These are phyloP conservation scores for Cassiopea xamachana DNA, from an alignment of 30 jellyfish, hydroid and myxozoan genomes.

Conservation along the genomic window DNA sequence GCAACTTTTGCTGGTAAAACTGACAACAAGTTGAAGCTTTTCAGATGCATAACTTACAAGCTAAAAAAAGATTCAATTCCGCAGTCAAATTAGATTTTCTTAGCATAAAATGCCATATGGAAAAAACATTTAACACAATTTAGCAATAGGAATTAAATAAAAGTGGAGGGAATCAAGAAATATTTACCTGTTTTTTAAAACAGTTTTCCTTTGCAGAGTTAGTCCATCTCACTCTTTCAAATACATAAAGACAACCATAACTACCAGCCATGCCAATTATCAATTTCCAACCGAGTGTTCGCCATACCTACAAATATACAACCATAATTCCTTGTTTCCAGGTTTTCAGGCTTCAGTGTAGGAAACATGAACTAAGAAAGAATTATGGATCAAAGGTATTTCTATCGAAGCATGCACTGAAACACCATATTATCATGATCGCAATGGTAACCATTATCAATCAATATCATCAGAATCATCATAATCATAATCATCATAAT, in stretches of 20 bases:
- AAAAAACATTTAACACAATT: too few species aligned
- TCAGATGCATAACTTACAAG: constrained; percentile 92
- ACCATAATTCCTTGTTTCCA: neutral
- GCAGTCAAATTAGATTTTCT: too few species aligned
- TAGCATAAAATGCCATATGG: too few species aligned
- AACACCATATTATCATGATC: too few species aligned
- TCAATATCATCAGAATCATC: too few species aligned
- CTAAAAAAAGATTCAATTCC: constrained; percentile 36
- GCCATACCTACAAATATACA: constrained; percentile 78
- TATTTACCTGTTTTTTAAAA: constrained; percentile 85
- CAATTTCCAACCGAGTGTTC: constrained; percentile 94
- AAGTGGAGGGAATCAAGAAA: neutral
- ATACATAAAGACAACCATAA: constrained; percentile 71
- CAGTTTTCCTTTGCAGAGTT: constrained; percentile 91
- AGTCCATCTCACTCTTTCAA: constrained; percentile 97
- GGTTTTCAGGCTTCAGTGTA: neutral
- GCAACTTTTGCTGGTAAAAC: constrained; percentile 98
- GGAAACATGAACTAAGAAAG: too few species aligned
- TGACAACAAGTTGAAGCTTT: constrained; percentile 90
- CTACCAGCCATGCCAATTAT: constrained; percentile 78
- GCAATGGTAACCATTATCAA: too few species aligned
- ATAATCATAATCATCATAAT: too few species aligned
- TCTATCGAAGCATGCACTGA: too few species aligned
- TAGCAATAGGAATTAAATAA: neutral
- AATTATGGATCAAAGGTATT: too few species aligned